A percentile compares a stretch with the other conserved stretches of the same genome.
Conservation (phyloP, 2,113 vertebrate genomes). For the Myotis davidii region DNA sequence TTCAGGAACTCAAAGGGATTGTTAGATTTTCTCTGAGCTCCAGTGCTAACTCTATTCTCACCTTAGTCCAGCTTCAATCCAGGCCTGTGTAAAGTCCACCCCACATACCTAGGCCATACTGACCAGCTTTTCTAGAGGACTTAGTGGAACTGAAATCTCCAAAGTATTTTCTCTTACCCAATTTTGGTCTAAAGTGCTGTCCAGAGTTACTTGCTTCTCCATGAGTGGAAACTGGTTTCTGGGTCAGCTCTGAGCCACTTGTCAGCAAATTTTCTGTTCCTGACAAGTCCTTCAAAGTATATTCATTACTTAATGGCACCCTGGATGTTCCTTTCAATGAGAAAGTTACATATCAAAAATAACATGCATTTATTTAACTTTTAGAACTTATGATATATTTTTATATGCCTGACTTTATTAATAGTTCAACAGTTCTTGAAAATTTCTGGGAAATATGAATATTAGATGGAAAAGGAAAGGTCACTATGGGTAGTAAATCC, state of each 20-base stretch:
- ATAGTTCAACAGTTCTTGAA: neutral
- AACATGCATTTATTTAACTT: neutral
- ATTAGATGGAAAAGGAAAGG: neutral
- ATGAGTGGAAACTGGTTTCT: neutral
- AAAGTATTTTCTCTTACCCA: slow-evolving; percentile 43
- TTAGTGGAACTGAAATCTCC: neutral
- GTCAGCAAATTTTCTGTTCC: neutral
- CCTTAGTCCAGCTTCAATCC: neutral
- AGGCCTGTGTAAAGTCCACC: neutral
- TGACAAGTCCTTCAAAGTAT: neutral
- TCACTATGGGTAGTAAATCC: neutral
- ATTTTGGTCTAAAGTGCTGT: neutral
- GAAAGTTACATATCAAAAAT: slow-evolving; percentile 21
- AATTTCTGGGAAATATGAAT: neutral
- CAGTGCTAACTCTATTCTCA: neutral
- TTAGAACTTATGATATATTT: neutral
- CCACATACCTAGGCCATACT: neutral
- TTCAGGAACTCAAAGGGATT: neutral
- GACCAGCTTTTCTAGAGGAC: neutral
- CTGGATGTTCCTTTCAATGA: neutral
- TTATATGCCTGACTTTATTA: neutral
- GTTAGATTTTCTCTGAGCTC: neutral
- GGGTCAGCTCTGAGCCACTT: neutral
- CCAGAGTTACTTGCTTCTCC: neutral
- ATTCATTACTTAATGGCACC: neutral